These are phyloP conservation scores for Cyrtodaria siliqua DNA, from an alignment of 2,888 invertebrate genomes.

Conservation along the genomic window DNA sequence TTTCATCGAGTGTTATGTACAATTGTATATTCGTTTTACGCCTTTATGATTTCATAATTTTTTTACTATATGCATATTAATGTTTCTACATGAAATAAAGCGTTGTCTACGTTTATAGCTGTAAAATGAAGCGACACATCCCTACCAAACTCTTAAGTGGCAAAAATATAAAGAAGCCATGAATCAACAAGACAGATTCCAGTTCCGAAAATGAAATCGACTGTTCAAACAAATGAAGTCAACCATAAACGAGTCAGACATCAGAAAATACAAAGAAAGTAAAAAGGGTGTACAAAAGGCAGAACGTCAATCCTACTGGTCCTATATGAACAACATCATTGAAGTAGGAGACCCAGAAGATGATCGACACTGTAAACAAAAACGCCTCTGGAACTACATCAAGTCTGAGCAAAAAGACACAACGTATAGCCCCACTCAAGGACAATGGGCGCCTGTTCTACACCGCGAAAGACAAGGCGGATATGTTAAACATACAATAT, in stretches of 20 bases:
- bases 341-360: slow-evolving; percentile 14
- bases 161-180: too few relatives aligned
- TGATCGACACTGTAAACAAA: slow-evolving; percentile 16
- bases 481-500: slow-evolving; percentile 2
- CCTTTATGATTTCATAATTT: too few relatives aligned
- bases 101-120: too few relatives aligned
- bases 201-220: too few relatives aligned
- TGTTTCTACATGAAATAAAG: too few relatives aligned
- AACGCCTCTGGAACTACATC: slow-evolving; percentile 26
- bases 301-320: slow-evolving; percentile 23
- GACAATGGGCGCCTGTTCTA: slow-evolving; percentile 31
- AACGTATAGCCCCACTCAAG: slow-evolving; percentile 30
- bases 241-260: slow-evolving; percentile 12
- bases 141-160: too few relatives aligned
- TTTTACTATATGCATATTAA: too few relatives aligned
- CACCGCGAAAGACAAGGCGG: slow-evolving; percentile 26
- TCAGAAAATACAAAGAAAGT: slow-evolving; percentile 17
- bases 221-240: too few relatives aligned
- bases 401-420: slow-evolving; percentile 27
- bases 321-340: slow-evolving; percentile 21
- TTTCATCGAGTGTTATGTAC: too few relatives aligned
- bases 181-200: too few relatives aligned
- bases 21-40: too few relatives aligned
- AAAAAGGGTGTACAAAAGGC: slow-evolving; percentile 6
- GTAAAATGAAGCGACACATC: too few relatives aligned